Base-by-base conservation (phyloP, 2,113 vertebrate genomes). In the Seriola quinqueradiata region DNA sequence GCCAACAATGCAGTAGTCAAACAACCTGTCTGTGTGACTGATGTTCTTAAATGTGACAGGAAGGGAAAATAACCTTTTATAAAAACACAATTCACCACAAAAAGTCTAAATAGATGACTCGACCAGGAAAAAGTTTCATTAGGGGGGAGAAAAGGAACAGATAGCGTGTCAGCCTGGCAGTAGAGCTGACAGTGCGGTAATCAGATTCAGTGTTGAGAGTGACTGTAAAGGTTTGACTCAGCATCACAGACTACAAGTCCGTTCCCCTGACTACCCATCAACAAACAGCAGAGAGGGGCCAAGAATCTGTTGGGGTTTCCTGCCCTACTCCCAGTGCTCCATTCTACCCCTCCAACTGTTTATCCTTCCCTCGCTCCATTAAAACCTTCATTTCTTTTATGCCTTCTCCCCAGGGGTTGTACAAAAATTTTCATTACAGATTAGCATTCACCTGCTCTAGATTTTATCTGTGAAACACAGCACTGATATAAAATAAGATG, bases 261-360 rank as follows among this genome's bases (percentile, higher is more conserved):
- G 83, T 95, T 83, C 25, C 94, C 91, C 55, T 85, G 90, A 87
- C 89, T 34, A 95, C 91, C 42, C 46, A 40, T 83, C 88, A 95
- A 95, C 92, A 95, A 94, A 95, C 90, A 95, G 61, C 63, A 86
- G 34, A 83, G 59, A 54, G 54, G 61, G 44, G 82, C 82, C 90
- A 90, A 87, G 23, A 88, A 85, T 84, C 70, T 82, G 83, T 63
- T 79, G 81, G 88, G 85, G 86, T 89, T 93, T 93, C 89, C 86
- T 85, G 77, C 76, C 83, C 78, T 71, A 57, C 64, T 85, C 87
- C 83, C 63, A 85, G 23, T 5, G 16, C 68, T 81, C 75, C 71
- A 63, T 8, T 72, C 69, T 68, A 44, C 8, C 34, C 36, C 5
- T 82, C 82, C 57, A 63, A 70, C 63, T 86, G 68, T 89, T 84